Percentiles rank a stretch among this genome's conserved stretches.
These are phyloP conservation scores for Oncorhynchus clarkii DNA, from an alignment of 2,113 vertebrate species.

Conservation along the genomic window DNA sequence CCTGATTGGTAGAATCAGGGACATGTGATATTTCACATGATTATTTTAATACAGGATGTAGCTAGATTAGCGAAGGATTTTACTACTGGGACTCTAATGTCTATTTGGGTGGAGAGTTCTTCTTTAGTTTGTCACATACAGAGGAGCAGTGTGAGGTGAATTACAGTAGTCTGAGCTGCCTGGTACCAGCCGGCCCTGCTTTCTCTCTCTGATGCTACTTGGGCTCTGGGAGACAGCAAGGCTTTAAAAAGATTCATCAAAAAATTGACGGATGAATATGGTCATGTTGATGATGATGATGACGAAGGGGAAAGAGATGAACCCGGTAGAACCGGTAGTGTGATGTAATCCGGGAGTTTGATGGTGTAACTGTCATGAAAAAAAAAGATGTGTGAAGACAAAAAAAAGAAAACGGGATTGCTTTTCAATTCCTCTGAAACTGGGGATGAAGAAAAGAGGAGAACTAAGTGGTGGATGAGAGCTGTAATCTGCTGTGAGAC, in stretches of 20 bases:
- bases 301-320: conserved; percentile 23
- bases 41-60: no score
- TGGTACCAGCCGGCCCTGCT: conserved; percentile 30
- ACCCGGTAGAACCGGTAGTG: not conserved
- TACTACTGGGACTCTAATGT: no score
- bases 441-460: conserved; percentile 7
- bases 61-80: no score
- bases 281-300: conserved; percentile 17
- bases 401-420: not conserved
- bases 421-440: conserved; percentile 22
- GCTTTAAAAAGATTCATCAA: conserved; percentile 69
- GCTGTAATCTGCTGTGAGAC: not conserved
- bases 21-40: no score
- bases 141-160: not conserved
- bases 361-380: conserved; percentile 32
- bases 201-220: conserved; percentile 22
- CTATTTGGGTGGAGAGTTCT: no score
- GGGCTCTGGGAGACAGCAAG: not conserved
- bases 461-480: not conserved
- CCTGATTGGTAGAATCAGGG: no score
- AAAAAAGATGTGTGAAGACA: not conserved
- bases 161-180: not conserved
- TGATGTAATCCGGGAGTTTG: conserved; percentile 60
- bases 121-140: not conserved
- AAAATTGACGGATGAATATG: conserved; percentile 59